A percentile compares a stretch with the other conserved stretches of the same genome.
Conservation (phyloP, 1,140 invertebrate species). For the Fopius arisanus region DNA sequence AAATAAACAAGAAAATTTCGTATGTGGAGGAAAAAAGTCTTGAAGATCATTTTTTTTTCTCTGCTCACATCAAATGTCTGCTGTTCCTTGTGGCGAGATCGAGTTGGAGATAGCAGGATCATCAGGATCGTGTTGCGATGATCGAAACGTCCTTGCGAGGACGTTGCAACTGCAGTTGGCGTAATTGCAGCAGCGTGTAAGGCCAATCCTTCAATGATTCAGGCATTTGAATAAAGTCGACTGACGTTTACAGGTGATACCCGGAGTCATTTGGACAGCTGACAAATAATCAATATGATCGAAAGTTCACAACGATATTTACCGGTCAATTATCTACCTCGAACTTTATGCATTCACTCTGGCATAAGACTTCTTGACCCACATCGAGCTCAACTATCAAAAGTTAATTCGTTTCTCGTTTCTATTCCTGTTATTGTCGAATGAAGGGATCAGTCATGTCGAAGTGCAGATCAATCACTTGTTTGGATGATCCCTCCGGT, state of each 20-base stretch:
- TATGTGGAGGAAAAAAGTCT: too few species aligned
- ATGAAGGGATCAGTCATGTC: background rate
- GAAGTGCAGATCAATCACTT: too few species aligned
- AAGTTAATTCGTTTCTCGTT: background rate
- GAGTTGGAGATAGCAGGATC: background rate
- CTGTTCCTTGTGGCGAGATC: too few species aligned
- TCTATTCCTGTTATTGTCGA: background rate
- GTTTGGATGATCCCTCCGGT: background rate
- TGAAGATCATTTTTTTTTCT: too few species aligned
- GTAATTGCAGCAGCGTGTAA: background rate
- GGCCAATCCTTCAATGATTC: background rate
- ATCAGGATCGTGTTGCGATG: background rate
- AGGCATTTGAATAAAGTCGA: background rate
- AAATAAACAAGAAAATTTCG: too few species aligned
- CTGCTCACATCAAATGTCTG: too few species aligned
- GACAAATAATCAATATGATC: conserved; percentile 27
- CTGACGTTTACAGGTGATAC: background rate
- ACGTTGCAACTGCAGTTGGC: background rate
- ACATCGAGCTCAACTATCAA: background rate
- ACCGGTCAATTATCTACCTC: background rate
- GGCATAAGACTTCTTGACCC: background rate
- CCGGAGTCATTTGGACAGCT: background rate
- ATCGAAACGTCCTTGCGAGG: conserved; percentile 19
- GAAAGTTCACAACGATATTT: conserved; percentile 34
- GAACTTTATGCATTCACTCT: conserved; percentile 13